A percentile compares a stretch with the other conserved stretches of the same genome.
phyloP scores from a whole-genome alignment of 2,888 invertebrate species.

The Leptopilina drosophilae region DNA sequence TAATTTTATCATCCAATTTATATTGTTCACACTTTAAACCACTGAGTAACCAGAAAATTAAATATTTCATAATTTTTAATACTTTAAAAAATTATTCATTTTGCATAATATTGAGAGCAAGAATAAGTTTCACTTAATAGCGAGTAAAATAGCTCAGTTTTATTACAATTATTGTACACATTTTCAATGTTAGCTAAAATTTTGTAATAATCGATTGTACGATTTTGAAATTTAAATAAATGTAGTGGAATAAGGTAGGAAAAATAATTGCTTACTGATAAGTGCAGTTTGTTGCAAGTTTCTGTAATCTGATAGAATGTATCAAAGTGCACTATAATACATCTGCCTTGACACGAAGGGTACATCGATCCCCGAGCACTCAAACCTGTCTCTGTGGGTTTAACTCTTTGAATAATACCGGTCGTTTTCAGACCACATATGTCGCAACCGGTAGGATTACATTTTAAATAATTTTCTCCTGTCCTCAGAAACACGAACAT shows the following conservation, averaged over 20 bases:
- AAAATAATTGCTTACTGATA: not conserved
- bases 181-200: too few species aligned
- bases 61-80: not conserved
- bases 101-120: too few species aligned
- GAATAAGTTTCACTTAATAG: too few species aligned
- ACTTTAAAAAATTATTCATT: too few species aligned
- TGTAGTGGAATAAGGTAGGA: not conserved
- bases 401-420: slow-evolving; percentile 34
- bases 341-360: slow-evolving; percentile 22
- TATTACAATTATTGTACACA: too few species aligned
- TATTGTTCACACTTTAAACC: not conserved
- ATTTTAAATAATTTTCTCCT: slow-evolving; percentile 29
- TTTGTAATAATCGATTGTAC: too few species aligned
- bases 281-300: slow-evolving; percentile 6
- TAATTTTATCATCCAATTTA: not conserved
- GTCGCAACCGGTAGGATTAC: slow-evolving; percentile 28
- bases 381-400: slow-evolving; percentile 28
- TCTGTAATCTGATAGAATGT: slow-evolving; percentile 20
- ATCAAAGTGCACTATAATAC: slow-evolving; percentile 22
- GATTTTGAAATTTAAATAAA: too few species aligned
- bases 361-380: slow-evolving; percentile 28
- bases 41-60: not conserved
- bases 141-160: too few species aligned
- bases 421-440: slow-evolving; percentile 13
- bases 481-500: not conserved